phyloP scores from a whole-genome alignment of 2,113 vertebrate species.

The Beaufortia kweichowensis region DNA sequence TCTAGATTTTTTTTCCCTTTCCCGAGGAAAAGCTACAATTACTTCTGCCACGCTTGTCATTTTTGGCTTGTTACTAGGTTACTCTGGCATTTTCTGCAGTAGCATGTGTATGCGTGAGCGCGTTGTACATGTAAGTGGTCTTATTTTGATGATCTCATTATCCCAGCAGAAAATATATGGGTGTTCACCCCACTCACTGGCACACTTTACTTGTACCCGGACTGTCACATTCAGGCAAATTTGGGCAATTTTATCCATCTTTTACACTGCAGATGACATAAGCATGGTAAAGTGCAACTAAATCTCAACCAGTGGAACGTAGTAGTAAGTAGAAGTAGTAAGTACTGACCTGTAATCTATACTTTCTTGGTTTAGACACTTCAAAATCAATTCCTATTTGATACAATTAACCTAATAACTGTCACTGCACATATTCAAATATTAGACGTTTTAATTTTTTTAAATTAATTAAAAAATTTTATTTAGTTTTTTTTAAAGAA shows the following conservation, averaged over 20 bases:
- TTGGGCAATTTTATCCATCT: conserved; percentile 67
- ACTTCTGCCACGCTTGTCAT: conserved; percentile 31
- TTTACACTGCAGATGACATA: conserved; percentile 63
- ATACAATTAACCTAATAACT: no score
- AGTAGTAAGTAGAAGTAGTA: conserved; percentile 18
- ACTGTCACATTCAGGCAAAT: conserved; percentile 67
- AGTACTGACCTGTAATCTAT: conserved; percentile 4
- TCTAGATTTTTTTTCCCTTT: conserved; percentile 23
- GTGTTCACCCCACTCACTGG: conserved; percentile 35
- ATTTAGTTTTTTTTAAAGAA: no score
- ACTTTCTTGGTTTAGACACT: background rate
- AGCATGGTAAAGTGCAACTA: conserved; percentile 53
- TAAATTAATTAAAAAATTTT: no score
- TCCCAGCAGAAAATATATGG: conserved; percentile 24
- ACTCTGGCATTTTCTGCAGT: conserved; percentile 1
- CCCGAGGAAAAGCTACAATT: conserved; percentile 22
- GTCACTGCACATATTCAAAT: no score
- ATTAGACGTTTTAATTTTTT: no score
- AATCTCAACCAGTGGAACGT: conserved; percentile 19
- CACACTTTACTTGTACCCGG: conserved; percentile 45
- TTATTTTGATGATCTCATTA: conserved; percentile 11
- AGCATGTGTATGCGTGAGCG: background rate
- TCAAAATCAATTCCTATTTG: conserved; percentile 3
- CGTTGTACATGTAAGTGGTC: background rate
- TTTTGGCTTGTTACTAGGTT: conserved; percentile 5